Conservation (phyloP, 2,113 vertebrate species). For the Entelurus aequoreus region DNA sequence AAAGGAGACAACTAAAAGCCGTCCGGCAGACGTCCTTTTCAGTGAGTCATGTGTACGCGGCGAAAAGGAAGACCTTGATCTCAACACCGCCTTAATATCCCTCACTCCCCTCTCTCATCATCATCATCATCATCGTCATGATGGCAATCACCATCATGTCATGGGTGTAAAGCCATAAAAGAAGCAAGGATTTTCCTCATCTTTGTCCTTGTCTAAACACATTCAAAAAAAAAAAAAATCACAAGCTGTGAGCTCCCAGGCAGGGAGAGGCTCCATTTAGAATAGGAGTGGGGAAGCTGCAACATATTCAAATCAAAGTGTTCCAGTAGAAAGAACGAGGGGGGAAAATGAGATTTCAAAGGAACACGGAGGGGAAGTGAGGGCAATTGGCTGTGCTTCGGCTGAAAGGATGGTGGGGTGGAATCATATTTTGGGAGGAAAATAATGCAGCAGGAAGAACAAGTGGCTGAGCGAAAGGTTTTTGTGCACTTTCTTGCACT, state of each 20-base stretch:
- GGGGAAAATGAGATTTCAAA: slow-evolving; percentile 43
- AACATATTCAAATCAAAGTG: slow-evolving; percentile 53
- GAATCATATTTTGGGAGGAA: background rate
- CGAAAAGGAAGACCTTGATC: slow-evolving; percentile 43
- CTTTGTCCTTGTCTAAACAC: slow-evolving; percentile 35
- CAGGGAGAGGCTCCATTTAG: slow-evolving; percentile 33
- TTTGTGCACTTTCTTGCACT: no score
- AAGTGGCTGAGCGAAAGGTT: background rate
- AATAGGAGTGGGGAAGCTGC: slow-evolving; percentile 25
- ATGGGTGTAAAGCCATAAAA: slow-evolving; percentile 29
- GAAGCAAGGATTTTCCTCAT: slow-evolving; percentile 30
- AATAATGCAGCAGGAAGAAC: background rate
- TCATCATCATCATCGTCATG: slow-evolving; percentile 33
- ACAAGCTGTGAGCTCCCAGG: slow-evolving; percentile 47
- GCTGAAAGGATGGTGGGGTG: background rate
- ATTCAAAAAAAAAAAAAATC: slow-evolving; percentile 29
- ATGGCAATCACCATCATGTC: slow-evolving; percentile 5
- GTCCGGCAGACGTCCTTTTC: slow-evolving; percentile 26
- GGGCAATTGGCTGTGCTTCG: slow-evolving; percentile 31
- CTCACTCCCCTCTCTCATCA: slow-evolving; percentile 30
- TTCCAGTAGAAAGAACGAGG: slow-evolving; percentile 38
- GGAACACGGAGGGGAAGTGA: slow-evolving; percentile 21
- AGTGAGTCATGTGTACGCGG: slow-evolving; percentile 49
- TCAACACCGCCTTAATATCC: slow-evolving; percentile 39
- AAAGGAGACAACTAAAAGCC: slow-evolving; percentile 15